Base-by-base conservation (phyloP, 2,888 invertebrate species). In the Mythimna lalbum region DNA sequence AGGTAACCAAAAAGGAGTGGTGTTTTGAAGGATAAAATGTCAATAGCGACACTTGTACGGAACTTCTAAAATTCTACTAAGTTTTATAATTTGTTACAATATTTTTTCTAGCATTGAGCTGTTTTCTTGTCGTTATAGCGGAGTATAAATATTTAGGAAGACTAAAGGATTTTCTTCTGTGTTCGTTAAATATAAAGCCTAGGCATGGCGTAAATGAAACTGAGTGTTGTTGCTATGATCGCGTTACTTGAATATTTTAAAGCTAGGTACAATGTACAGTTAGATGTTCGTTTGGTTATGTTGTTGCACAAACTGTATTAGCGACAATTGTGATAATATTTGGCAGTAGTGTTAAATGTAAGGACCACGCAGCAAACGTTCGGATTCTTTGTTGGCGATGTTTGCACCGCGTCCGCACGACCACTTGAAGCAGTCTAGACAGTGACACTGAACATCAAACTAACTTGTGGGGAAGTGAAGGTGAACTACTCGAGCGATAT, bases 291-390 rank as follows among this genome's bases (percentile, higher is more conserved):
- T 77, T 73, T 66, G 61, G 47, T 78, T 85, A 76, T 73, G 70
- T 83, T 83, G 73, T 76, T 81, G 83, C 83, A 85, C 80, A 82
- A 75, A 76, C 70, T 84, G 80, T 83, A 77, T 80, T 85, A 83
- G 83, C 80, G 72, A 83, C 76, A 76, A 84, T 84, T 85, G 87
- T 87, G 86, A 87, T 87, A 86, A 84, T 83, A 85, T 84, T 81
- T 73, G 76, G 75, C 82, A 76, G 82, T 87, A 87, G 86, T 83
- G 62, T 69, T 84, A 80, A 80, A 79, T 78, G 56, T 87, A 86
- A 86, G 86, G 86, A 87, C 76, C 79, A 86, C 76, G 73, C 74
- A 71, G 70, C 80, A 74, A 77, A 82, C 79, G 71, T 53, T 62
- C 77, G 63, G 66, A 73, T 83, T 80, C 39, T 86, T 78, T 71